Base-by-base conservation (phyloP, 1,140 invertebrate species). In the Colletes latitarsis region DNA sequence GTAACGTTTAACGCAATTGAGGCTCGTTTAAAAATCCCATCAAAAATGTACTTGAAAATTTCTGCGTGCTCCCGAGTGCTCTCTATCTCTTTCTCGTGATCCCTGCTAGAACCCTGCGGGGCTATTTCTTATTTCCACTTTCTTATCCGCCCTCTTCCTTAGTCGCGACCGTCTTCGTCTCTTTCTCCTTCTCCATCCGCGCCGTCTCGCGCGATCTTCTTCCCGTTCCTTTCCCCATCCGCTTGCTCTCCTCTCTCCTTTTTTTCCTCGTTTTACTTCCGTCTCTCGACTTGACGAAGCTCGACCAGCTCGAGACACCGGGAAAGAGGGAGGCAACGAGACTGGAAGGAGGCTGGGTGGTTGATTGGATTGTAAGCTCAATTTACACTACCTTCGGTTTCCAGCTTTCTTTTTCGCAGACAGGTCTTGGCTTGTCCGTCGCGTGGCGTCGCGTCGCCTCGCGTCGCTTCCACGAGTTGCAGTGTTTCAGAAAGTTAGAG, bases 11-110 rank as follows among this genome's bases (percentile, higher is more conserved):
- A 93, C 91, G 90, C 91, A 92, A 93, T 93, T 92, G 90, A 86
- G 85, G 87, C 89, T 92, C 91, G 90, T 92, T 93, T 93, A 92
- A 93, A 93, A 93, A 92, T 92, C 90, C 89, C 92, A 92, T 93
- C 91, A 93, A 93, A 92, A 92, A 92, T 89, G 86, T 89, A 92
- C 90, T 91, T 87, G 82, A 79, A 82, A 86, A 89, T 89, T 85
- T 88, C 86, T 82, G 81, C 79, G 83, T 83, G 80, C 72, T 63
- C 64, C 80, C 81, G 60, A 82, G 43, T 64, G 1, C 63, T 78
- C 74, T 77, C 75, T 63, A 43, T 52, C 19, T 67, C n/a, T 43
- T 58, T 63, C 49, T 49, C 53, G 49, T 30, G 71, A 30, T 30
- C 70, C 82, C 87, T 66, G 41, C 68, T 60, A 83, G 58, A 73